These are phyloP conservation scores for Adelphocoris suturalis DNA, from an alignment of 2,888 invertebrate genomes.

Conservation along the genomic window DNA sequence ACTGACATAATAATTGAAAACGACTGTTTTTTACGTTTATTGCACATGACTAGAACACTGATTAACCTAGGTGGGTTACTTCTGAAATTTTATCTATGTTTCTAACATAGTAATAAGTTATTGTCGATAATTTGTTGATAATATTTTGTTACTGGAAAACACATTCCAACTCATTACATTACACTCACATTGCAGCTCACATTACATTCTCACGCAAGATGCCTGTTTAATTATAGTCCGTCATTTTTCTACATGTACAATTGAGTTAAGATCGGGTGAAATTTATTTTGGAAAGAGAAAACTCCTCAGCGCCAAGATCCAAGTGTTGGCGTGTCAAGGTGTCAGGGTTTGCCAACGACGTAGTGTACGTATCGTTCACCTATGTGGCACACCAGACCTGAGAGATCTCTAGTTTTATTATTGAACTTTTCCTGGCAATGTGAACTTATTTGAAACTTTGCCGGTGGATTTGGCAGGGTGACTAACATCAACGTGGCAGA, in stretches of 20 bases:
- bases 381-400: slow-evolving; percentile 4
- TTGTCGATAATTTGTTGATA: too few species aligned
- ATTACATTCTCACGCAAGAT: too few species aligned
- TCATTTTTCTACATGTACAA: background rate
- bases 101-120: too few species aligned
- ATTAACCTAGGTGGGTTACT: too few species aligned
- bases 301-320: background rate
- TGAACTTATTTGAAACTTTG: slow-evolving; percentile 6
- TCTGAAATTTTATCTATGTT: too few species aligned
- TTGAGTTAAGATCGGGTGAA: background rate
- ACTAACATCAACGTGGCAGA: background rate
- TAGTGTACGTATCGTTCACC: slow-evolving; percentile 25
- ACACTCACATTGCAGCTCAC: too few species aligned
- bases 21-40: too few species aligned
- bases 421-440: slow-evolving; percentile 51
- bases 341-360: slow-evolving; percentile 40
- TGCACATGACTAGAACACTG: too few species aligned
- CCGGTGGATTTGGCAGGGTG: slow-evolving; percentile 25
- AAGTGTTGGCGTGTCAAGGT: slow-evolving; percentile 20
- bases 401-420: slow-evolving; percentile 30
- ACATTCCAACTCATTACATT: too few species aligned
- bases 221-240: too few species aligned
- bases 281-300: background rate
- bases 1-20: too few species aligned
- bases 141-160: too few species aligned